Evolutionary conservation across 2,797 vertebrate genomes (phyloP).

Genomic region (Muscicapa striata): DNA sequence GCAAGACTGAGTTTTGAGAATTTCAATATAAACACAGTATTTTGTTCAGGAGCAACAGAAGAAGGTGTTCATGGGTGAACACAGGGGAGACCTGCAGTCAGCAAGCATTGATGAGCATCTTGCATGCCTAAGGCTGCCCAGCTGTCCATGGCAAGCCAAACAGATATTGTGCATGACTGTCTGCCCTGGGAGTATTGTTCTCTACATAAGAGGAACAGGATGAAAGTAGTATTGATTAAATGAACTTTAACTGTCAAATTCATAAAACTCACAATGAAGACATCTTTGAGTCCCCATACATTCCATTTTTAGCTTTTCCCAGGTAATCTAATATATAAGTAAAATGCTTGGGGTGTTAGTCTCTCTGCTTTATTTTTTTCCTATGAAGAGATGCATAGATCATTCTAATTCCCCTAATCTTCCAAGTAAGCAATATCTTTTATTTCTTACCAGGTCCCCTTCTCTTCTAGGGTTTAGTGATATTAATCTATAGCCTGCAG

Average conservation of each 20-base stretch:
- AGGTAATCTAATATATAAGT: background rate
- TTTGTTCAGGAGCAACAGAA: background rate
- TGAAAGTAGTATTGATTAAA: background rate
- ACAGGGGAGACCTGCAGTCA: background rate
- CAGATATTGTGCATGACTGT: background rate
- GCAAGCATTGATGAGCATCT: background rate
- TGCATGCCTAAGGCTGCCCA: background rate
- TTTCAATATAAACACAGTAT: background rate
- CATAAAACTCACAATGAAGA: background rate
- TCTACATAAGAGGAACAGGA: background rate
- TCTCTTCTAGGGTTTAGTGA: background rate
- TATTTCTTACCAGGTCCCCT: background rate
- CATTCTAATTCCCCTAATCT: background rate
- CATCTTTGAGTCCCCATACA: background rate
- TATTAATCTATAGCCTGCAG: background rate
- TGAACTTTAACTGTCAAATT: background rate
- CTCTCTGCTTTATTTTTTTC: background rate
- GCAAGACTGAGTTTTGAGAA: background rate
- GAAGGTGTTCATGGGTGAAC: background rate
- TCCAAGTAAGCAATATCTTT: background rate
- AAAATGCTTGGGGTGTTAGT: background rate
- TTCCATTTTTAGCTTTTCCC: background rate
- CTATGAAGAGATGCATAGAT: accelerated
- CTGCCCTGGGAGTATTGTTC: background rate
- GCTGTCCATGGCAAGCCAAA: background rate